Evolutionary conservation across 2,797 vertebrate species (phyloP).

Genomic region (Anguilla anguilla): DNA sequence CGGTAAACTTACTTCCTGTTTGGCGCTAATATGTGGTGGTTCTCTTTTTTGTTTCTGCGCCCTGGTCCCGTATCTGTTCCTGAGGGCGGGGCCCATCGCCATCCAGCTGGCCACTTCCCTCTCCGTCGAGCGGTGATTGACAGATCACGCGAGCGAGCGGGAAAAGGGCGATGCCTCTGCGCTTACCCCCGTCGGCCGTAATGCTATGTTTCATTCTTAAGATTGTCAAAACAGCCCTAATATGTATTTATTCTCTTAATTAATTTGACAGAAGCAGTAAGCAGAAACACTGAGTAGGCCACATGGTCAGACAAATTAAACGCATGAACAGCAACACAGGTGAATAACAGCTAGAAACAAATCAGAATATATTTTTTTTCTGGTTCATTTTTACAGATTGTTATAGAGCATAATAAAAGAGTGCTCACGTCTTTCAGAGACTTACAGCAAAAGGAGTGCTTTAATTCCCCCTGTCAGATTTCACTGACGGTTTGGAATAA

Average conservation of each 20-base stretch:
- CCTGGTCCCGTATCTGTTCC: background rate
- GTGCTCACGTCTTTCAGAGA: background rate
- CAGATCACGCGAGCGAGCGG: conserved; percentile 35
- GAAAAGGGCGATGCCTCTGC: background rate
- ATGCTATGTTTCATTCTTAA: background rate
- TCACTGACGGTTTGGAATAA: background rate
- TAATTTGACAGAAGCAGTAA: background rate
- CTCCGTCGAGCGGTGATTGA: conserved; percentile 37
- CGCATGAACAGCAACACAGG: background rate
- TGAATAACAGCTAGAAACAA: background rate
- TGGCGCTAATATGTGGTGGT: background rate
- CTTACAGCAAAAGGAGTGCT: background rate
- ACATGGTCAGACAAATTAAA: background rate
- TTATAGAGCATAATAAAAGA: background rate
- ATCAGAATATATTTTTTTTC: background rate
- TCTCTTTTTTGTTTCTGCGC: background rate
- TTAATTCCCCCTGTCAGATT: background rate
- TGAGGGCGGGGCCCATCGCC: background rate
- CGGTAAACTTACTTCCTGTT: background rate
- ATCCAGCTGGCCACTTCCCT: background rate
- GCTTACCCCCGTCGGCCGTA: background rate
- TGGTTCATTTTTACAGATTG: background rate
- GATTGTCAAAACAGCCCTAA: background rate
- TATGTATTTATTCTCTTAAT: background rate
- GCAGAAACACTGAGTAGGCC: background rate